These are phyloP conservation scores for Clarias pachynema DNA, from an alignment of 2,797 vertebrate genomes.

Conservation along the genomic window DNA sequence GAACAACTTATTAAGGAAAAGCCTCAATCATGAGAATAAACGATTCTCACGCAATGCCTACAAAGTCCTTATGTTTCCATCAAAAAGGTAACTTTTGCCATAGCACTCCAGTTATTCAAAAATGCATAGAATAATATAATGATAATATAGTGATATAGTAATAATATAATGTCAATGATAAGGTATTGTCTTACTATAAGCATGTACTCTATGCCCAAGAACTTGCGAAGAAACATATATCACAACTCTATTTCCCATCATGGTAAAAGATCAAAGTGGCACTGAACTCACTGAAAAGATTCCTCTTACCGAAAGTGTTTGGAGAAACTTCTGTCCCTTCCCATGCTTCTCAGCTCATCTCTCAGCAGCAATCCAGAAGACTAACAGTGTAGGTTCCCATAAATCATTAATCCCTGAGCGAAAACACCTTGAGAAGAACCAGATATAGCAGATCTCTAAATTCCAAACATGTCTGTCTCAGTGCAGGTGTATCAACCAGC, in stretches of 20 bases:
- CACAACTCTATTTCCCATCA: background rate
- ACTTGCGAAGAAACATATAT: background rate
- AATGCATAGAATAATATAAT: background rate
- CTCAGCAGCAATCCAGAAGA: conserved; percentile 54
- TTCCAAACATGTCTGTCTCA: conserved; percentile 23
- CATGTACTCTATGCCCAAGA: background rate
- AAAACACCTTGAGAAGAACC: conserved; percentile 22
- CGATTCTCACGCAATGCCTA: background rate
- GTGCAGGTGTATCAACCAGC: conserved; percentile 14
- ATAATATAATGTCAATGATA: background rate
- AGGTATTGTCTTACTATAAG: background rate
- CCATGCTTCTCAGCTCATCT: conserved; percentile 76
- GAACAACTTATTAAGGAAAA: conserved; percentile 54
- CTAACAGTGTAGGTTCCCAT: conserved; percentile 63
- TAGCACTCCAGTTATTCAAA: background rate
- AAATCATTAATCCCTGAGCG: conserved; percentile 34
- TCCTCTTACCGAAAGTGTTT: conserved; percentile 90
- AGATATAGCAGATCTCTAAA: conserved; percentile 25
- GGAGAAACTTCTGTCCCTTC: conserved; percentile 89
- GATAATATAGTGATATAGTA: background rate
- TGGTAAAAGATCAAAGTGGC: background rate
- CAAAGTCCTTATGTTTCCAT: background rate
- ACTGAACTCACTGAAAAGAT: conserved; percentile 5
- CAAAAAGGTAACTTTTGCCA: background rate
- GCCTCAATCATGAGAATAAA: conserved; percentile 52